phyloP scores from a whole-genome alignment of 2,888 invertebrate species.

The Syrista parreyssii region DNA sequence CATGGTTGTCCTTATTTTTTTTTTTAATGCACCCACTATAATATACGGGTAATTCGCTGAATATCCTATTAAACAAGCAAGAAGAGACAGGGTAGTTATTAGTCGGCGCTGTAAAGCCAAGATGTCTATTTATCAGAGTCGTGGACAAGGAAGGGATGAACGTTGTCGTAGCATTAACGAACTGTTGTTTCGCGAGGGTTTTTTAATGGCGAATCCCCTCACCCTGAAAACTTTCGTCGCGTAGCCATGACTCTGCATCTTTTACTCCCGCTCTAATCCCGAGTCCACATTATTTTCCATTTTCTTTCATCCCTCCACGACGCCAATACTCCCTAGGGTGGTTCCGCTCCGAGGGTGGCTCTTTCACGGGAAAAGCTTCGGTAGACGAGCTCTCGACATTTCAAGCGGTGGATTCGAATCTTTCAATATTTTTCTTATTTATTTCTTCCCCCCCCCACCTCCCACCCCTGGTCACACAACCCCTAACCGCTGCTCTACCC shows the following conservation, averaged over 20 bases:
- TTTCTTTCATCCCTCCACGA: constrained; percentile 27
- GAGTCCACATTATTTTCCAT: constrained; percentile 40
- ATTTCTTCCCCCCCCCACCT: constrained; percentile 15
- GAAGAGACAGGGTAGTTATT: neutral
- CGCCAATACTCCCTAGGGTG: constrained; percentile 1
- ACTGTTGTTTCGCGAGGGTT: constrained; percentile 48
- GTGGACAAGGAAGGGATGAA: neutral
- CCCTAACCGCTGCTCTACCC: neutral
- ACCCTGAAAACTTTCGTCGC: constrained; percentile 45
- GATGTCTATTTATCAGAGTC: neutral
- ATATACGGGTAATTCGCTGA: neutral
- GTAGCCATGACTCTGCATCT: constrained; percentile 51
- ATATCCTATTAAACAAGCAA: neutral
- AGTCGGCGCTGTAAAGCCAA: neutral
- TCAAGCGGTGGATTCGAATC: neutral
- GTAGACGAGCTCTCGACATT: neutral
- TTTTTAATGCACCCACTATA: neutral
- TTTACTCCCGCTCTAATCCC: constrained; percentile 15
- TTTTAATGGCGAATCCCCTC: constrained; percentile 46
- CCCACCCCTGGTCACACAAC: neutral
- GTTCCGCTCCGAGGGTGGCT: neutral
- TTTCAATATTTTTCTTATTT: constrained; percentile 19
- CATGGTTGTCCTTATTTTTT: neutral
- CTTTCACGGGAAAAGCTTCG: neutral
- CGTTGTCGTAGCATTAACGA: constrained; percentile 44